Percentiles rank a stretch among this genome's conserved stretches.
These are phyloP conservation scores for Leptinotarsa rubiginosa DNA, from an alignment of 2,888 invertebrate species.

Conservation along the genomic window DNA sequence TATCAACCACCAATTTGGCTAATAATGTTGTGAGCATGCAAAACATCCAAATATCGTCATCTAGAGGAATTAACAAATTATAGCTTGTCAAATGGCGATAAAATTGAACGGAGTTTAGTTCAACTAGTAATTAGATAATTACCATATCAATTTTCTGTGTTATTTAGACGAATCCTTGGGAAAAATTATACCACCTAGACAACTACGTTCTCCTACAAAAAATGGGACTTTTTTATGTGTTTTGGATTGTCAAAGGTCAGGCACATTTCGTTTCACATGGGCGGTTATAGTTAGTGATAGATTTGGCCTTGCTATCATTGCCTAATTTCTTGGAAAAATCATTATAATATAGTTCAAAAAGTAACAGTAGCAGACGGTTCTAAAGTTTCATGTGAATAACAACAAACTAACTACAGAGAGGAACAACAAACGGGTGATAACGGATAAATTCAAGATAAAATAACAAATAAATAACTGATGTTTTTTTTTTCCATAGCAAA, in stretches of 20 bases:
- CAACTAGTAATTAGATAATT: slow-evolving; percentile 37
- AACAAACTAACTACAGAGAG: not conserved
- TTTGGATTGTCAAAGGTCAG: slow-evolving; percentile 38
- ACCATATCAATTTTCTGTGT: slow-evolving; percentile 31
- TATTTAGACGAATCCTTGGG: slow-evolving; percentile 35
- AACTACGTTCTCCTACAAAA: slow-evolving; percentile 29
- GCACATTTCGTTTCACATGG: slow-evolving; percentile 29
- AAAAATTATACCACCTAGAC: slow-evolving; percentile 25
- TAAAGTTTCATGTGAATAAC: slow-evolving; percentile 15
- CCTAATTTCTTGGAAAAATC: slow-evolving; percentile 24
- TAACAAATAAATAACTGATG: not conserved
- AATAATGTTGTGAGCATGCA: slow-evolving; percentile 21
- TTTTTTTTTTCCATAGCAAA: too few species aligned
- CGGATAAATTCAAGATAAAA: not conserved
- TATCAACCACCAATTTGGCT: slow-evolving; percentile 17
- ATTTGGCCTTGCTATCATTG: slow-evolving; percentile 26
- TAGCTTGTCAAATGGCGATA: slow-evolving; percentile 35
- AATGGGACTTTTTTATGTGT: slow-evolving; percentile 37
- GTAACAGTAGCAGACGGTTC: slow-evolving; percentile 22
- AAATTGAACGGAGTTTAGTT: slow-evolving; percentile 34
- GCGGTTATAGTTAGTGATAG: slow-evolving; percentile 20
- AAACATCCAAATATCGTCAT: slow-evolving; percentile 21
- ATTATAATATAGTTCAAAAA: slow-evolving; percentile 17
- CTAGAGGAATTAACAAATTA: slow-evolving; percentile 33
- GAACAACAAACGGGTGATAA: not conserved